Evolutionary conservation across 2,797 vertebrate species (phyloP).

Genomic region (Thamnophis elegans): DNA sequence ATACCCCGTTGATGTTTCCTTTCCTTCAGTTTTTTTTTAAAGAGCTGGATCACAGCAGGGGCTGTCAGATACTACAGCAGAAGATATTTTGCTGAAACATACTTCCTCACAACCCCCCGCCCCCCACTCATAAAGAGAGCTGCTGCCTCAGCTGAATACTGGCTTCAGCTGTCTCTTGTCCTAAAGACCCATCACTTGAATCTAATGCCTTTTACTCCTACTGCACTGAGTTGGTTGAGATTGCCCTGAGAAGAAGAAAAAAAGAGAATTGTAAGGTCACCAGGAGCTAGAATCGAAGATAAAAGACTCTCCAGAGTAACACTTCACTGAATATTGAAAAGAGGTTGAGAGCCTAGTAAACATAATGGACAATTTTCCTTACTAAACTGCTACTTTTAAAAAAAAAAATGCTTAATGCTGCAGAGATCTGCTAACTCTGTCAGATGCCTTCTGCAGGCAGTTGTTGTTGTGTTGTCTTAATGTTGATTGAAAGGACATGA

Average conservation of each 20-base stretch:
- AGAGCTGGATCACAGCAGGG: neutral
- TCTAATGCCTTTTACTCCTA: neutral
- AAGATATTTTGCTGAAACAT: neutral
- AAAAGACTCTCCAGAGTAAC: neutral
- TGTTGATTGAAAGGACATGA: neutral
- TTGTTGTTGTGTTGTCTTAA: neutral
- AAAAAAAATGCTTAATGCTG: neutral
- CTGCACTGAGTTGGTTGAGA: neutral
- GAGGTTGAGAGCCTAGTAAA: neutral
- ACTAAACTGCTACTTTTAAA: neutral
- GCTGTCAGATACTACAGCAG: neutral
- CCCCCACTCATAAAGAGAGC: neutral
- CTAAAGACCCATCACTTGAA: neutral
- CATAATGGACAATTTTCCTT: neutral
- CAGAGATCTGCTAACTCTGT: neutral
- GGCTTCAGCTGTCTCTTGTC: neutral
- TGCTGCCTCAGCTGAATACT: neutral
- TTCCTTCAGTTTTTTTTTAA: neutral
- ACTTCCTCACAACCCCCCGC: no score
- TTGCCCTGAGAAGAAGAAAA: neutral
- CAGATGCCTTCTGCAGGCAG: neutral
- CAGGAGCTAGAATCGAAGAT: neutral
- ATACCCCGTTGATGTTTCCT: neutral
- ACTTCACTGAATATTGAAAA: neutral
- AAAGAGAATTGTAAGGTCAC: neutral